These are phyloP conservation scores for Eumerus sabulonum DNA, from an alignment of 2,888 invertebrate genomes.

Conservation along the genomic window DNA sequence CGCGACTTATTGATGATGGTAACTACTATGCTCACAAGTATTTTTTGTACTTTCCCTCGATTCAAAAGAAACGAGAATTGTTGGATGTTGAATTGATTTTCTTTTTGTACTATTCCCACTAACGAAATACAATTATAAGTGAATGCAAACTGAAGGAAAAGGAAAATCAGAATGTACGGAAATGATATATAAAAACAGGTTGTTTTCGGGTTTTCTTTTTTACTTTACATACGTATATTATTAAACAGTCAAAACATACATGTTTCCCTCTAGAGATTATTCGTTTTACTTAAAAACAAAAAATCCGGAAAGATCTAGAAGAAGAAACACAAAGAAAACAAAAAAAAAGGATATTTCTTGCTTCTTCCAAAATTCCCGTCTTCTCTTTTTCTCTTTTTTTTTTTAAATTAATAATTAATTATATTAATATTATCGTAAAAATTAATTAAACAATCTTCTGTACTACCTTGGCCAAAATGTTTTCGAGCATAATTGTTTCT, in stretches of 20 bases:
- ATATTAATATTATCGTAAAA: constrained; percentile 66
- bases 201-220: neutral
- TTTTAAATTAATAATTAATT: constrained; percentile 65
- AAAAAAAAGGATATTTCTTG: constrained; percentile 45
- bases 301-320: too few species aligned
- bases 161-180: too few species aligned
- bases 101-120: too few species aligned
- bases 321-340: constrained; percentile 16
- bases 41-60: too few species aligned
- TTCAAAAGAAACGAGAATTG: too few species aligned
- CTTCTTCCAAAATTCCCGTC: constrained; percentile 54
- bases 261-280: constrained; percentile 23
- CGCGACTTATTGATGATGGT: too few species aligned
- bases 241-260: constrained; percentile 47
- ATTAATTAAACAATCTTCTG: constrained; percentile 68
- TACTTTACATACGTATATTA: constrained; percentile 26
- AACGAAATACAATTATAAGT: too few species aligned
- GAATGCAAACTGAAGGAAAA: too few species aligned
- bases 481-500: constrained; percentile 55
- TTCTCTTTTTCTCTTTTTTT: constrained; percentile 70
- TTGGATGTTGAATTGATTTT: too few species aligned
- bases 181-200: too few species aligned
- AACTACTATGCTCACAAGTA: too few species aligned
- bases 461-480: constrained; percentile 44
- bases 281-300: neutral